These are phyloP conservation scores for Arge pagana DNA, from an alignment of 2,888 invertebrate species.

Conservation along the genomic window DNA sequence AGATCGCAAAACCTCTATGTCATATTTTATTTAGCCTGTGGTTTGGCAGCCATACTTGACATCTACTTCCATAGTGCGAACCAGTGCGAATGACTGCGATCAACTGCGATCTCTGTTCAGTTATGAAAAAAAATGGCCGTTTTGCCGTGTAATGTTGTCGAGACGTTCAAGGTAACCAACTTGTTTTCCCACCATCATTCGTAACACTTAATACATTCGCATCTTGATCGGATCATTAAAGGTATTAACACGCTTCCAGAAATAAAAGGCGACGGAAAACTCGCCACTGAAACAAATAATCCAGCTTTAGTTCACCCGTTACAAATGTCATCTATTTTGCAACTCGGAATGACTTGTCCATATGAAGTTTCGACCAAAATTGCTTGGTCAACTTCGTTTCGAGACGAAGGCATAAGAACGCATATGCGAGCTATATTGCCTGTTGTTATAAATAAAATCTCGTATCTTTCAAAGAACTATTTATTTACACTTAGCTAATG, in stretches of 20 bases:
- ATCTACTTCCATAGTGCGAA: too few species aligned
- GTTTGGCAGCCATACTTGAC: too few species aligned
- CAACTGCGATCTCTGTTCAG: too few species aligned
- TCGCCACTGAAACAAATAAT: constrained; percentile 29
- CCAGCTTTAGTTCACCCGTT: constrained; percentile 25
- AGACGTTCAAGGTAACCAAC: constrained; percentile 28
- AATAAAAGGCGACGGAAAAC: constrained; percentile 20
- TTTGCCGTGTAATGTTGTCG: constrained; percentile 46
- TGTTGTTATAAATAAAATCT: too few species aligned
- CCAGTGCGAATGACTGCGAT: too few species aligned
- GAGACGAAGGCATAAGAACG: neutral
- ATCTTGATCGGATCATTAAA: too few species aligned
- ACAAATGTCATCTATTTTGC: constrained; percentile 47
- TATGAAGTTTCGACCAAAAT: constrained; percentile 5
- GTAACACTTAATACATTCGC: too few species aligned
- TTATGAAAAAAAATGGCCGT: constrained; percentile 41
- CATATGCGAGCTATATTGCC: too few species aligned
- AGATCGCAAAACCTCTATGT: too few species aligned
- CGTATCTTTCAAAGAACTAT: neutral
- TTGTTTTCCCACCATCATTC: neutral
- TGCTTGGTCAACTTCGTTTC: neutral
- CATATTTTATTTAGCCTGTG: too few species aligned
- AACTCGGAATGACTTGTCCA: constrained; percentile 40
- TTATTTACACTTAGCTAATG: constrained; percentile 1
- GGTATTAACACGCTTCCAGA: neutral